Conservation (phyloP, 2,888 invertebrate genomes). For the Incurvaria masculella region DNA sequence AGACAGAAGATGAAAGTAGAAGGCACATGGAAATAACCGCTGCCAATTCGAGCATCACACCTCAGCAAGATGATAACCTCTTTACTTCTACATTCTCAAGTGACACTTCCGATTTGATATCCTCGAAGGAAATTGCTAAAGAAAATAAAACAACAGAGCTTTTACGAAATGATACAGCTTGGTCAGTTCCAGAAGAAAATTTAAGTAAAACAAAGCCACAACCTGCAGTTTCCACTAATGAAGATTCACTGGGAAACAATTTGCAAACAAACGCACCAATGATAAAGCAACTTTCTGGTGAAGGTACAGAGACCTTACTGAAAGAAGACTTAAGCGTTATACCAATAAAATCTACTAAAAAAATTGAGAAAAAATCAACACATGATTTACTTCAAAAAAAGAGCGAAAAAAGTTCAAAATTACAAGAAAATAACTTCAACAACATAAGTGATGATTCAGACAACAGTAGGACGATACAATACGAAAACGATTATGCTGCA, state of each 20-base stretch:
- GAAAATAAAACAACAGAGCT: constrained; percentile 6
- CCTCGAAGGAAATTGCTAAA: constrained; percentile 15
- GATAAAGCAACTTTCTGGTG: not conserved
- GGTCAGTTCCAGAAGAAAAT: too few relatives aligned
- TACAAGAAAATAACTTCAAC: constrained; percentile 30
- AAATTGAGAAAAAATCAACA: constrained; percentile 24
- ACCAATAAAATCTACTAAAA: constrained; percentile 15
- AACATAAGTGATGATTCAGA: constrained; percentile 47
- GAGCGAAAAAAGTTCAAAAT: constrained; percentile 30
- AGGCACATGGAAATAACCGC: too few relatives aligned
- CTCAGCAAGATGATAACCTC: too few relatives aligned
- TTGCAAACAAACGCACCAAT: not conserved
- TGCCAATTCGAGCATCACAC: too few relatives aligned
- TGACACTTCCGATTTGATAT: constrained; percentile 43
- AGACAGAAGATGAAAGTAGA: too few relatives aligned
- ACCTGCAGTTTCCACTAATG: not conserved
- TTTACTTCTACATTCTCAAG: constrained; percentile 34
- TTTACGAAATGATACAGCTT: not conserved
- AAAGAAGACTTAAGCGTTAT: not conserved
- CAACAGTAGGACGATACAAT: constrained; percentile 45
- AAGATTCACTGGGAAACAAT: not conserved
- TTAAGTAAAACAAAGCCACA: too few relatives aligned
- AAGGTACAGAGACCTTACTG: not conserved
- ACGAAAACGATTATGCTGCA: not conserved
- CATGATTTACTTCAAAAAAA: constrained; percentile 19